Evolutionary conservation across 2,888 invertebrate genomes (phyloP).

Genomic region (Cataglyphis rosenhaueri): DNA sequence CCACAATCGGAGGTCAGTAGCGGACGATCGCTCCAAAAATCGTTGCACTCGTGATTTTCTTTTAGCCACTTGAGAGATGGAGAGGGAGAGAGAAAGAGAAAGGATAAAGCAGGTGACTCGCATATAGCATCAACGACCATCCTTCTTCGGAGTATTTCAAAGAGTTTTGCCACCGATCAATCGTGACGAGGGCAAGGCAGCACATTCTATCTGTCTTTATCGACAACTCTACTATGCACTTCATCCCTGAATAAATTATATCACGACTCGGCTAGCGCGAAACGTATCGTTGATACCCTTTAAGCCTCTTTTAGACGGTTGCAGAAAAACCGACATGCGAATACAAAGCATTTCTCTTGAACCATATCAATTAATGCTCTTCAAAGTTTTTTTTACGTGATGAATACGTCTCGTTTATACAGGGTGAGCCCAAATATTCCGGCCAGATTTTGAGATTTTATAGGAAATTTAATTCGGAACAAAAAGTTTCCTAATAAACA

Average conservation of each 20-base stretch:
- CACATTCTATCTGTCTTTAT: conserved; percentile 40
- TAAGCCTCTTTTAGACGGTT: conserved; percentile 16
- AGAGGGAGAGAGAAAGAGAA: background rate
- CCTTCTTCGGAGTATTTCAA: conserved; percentile 44
- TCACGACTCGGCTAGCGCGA: background rate
- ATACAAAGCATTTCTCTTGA: background rate
- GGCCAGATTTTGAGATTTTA: too few relatives aligned
- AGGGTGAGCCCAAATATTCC: too few relatives aligned
- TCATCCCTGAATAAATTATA: conserved; percentile 48
- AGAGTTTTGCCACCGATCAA: conserved; percentile 61
- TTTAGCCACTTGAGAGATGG: conserved; percentile 9
- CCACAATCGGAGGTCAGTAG: conserved; percentile 61
- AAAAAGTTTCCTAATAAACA: too few relatives aligned
- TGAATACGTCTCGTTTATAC: background rate
- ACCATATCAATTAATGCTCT: background rate
- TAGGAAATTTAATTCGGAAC: too few relatives aligned
- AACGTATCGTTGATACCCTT: conserved; percentile 24
- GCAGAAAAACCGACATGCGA: background rate
- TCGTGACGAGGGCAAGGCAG: conserved; percentile 43
- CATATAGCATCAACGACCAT: conserved; percentile 57
- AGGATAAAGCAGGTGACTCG: background rate
- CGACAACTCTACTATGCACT: conserved; percentile 41
- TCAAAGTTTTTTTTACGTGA: background rate
- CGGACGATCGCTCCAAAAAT: conserved; percentile 45
- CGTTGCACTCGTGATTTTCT: conserved; percentile 35